Evolutionary conservation across 2,113 vertebrate species (phyloP).

Genomic region (Ascaphus truei): DNA sequence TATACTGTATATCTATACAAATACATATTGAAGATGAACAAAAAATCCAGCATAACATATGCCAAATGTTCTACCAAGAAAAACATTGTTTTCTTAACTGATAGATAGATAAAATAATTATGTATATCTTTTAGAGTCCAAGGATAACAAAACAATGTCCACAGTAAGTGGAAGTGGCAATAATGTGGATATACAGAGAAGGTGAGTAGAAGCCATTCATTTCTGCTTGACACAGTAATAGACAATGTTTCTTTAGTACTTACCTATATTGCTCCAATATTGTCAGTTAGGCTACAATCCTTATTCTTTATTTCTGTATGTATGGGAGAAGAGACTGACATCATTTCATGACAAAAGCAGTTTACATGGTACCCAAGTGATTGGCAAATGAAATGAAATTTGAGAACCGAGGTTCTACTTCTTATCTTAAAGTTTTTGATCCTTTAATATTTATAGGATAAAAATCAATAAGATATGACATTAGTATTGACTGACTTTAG

Average conservation of each 20-base stretch:
- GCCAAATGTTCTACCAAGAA: too few relatives aligned
- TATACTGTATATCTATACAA: too few relatives aligned
- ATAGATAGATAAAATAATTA: too few relatives aligned
- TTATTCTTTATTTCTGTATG: not conserved
- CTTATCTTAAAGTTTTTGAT: conserved; percentile 25
- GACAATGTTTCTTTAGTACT: not conserved
- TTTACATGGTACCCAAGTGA: not conserved
- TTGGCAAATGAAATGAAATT: conserved; percentile 29
- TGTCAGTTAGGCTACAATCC: too few relatives aligned
- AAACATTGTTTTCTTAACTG: too few relatives aligned
- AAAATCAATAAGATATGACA: conserved; percentile 20
- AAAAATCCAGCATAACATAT: too few relatives aligned
- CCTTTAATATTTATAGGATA: conserved; percentile 4
- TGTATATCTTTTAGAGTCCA: too few relatives aligned
- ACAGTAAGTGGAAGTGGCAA: too few relatives aligned
- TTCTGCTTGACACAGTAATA: conserved; percentile 1
- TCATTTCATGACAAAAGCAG: conserved; percentile 16
- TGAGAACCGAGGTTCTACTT: not conserved
- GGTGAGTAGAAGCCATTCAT: too few relatives aligned
- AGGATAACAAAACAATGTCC: too few relatives aligned
- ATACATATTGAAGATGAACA: too few relatives aligned
- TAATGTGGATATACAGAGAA: too few relatives aligned
- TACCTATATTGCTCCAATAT: conserved; percentile 9
- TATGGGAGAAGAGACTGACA: conserved; percentile 9
- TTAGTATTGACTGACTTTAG: conserved; percentile 29